Percentiles rank a stretch among this genome's conserved stretches.
Conservation (phyloP, 2,888 invertebrate genomes). For the Melieria picta region DNA sequence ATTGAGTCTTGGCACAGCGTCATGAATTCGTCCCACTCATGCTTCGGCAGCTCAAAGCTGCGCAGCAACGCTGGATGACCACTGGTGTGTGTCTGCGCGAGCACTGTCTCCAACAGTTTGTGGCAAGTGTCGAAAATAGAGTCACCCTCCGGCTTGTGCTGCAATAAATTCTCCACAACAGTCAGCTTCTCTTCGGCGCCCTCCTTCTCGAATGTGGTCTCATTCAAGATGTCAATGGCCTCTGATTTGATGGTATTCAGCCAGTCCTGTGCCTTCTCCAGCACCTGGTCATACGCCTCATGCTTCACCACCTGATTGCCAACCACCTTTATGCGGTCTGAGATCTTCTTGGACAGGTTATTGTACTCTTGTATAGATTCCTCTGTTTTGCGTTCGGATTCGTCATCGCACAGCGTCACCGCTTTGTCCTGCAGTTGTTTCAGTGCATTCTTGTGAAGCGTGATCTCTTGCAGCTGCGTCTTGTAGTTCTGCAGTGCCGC, state of each 20-base stretch:
- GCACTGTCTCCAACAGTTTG: slow-evolving; percentile 75
- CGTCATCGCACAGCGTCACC: slow-evolving; percentile 80
- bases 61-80: slow-evolving; percentile 80
- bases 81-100: slow-evolving; percentile 79
- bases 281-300: slow-evolving; percentile 81
- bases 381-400: slow-evolving; percentile 78
- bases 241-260: slow-evolving; percentile 82
- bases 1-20: slow-evolving; percentile 76
- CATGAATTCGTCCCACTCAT: slow-evolving; percentile 80
- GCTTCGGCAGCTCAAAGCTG: slow-evolving; percentile 78
- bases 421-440: slow-evolving; percentile 86
- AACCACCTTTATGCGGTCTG: slow-evolving; percentile 73
- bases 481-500: slow-evolving; percentile 83
- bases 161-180: slow-evolving; percentile 79
- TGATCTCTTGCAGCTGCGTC: slow-evolving; percentile 85
- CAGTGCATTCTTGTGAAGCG: slow-evolving; percentile 84
- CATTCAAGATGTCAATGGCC: slow-evolving; percentile 80
- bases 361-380: slow-evolving; percentile 80
- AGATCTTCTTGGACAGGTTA: slow-evolving; percentile 74
- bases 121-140: slow-evolving; percentile 76
- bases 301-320: slow-evolving; percentile 83
- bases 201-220: slow-evolving; percentile 81
- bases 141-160: slow-evolving; percentile 79
- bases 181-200: slow-evolving; percentile 79
- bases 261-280: slow-evolving; percentile 87